These are phyloP conservation scores for Caenorhabditis macrosperma DNA, from an alignment of 2,888 invertebrate genomes.

Conservation along the genomic window DNA sequence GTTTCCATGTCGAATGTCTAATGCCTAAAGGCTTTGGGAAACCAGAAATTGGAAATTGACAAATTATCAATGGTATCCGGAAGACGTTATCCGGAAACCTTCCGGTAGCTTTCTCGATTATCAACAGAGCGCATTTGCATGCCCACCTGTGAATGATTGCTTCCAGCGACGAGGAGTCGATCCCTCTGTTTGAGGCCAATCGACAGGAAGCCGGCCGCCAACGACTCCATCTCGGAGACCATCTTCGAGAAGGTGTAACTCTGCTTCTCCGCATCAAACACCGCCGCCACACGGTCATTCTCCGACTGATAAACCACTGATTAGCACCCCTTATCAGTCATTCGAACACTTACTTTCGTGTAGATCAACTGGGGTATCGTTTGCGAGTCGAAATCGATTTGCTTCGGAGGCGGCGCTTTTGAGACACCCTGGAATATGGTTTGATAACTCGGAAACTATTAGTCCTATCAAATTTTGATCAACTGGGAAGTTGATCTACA, in stretches of 20 bases:
- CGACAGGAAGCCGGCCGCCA: slow-evolving; percentile 80
- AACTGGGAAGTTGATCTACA: no score
- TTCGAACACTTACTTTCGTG: slow-evolving; percentile 56
- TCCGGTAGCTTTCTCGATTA: no score
- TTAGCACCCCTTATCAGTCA: background rate
- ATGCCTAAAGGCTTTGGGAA: no score
- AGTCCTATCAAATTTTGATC: background rate
- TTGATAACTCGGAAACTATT: background rate
- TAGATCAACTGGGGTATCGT: slow-evolving; percentile 77
- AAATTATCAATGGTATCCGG: no score
- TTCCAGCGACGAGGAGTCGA: slow-evolving; percentile 82
- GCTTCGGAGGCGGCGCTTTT: slow-evolving; percentile 64
- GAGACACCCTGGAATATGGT: slow-evolving; percentile 56
- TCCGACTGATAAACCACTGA: slow-evolving; percentile 11
- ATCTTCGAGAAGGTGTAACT: slow-evolving; percentile 69
- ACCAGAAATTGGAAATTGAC: no score
- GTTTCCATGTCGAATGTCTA: no score
- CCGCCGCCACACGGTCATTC: slow-evolving; percentile 70
- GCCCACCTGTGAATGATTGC: slow-evolving; percentile 80
- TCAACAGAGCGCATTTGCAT: no score
- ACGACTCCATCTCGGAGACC: slow-evolving; percentile 69
- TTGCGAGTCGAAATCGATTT: slow-evolving; percentile 67
- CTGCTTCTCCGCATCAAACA: slow-evolving; percentile 75
- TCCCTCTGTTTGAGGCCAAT: slow-evolving; percentile 81
- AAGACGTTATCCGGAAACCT: no score